Percentiles rank a stretch among this genome's conserved stretches.
phyloP scores from a whole-genome alignment of 1,140 invertebrate species.

The Choristoneura fumiferana region DNA sequence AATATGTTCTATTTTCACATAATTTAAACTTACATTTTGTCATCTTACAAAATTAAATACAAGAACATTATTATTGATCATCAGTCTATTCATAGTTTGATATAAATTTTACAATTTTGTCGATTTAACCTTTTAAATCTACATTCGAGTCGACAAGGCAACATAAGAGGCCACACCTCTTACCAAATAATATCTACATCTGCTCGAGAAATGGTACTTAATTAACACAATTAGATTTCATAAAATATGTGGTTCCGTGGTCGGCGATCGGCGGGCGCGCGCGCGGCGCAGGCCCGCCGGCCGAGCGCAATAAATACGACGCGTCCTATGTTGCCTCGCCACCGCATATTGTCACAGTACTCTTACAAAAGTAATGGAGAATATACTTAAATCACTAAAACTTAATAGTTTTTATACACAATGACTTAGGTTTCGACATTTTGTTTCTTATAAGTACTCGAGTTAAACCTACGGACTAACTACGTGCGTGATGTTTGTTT shows the following conservation, averaged over 20 bases:
- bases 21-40: slow-evolving; percentile 76
- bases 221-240: slow-evolving; percentile 57
- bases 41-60: slow-evolving; percentile 77
- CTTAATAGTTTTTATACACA: slow-evolving; percentile 76
- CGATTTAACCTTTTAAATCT: slow-evolving; percentile 72
- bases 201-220: slow-evolving; percentile 27
- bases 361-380: slow-evolving; percentile 73
- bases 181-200: slow-evolving; percentile 66
- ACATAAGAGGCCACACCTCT: slow-evolving; percentile 62
- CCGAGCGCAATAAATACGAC: slow-evolving; percentile 10
- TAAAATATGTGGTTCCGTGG: slow-evolving; percentile 59
- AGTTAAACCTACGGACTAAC: slow-evolving; percentile 72
- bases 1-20: slow-evolving; percentile 63
- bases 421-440: slow-evolving; percentile 78
- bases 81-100: slow-evolving; percentile 77
- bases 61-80: slow-evolving; percentile 77
- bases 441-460: slow-evolving; percentile 77
- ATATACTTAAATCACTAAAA: slow-evolving; percentile 72
- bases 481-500: slow-evolving; percentile 62
- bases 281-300: background rate
- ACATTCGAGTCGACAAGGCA: slow-evolving; percentile 63
- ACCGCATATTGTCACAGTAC: slow-evolving; percentile 68
- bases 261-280: slow-evolving; percentile 29
- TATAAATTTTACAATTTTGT: slow-evolving; percentile 77
- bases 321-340: slow-evolving; percentile 69